Evolutionary conservation across 1,140 invertebrate species (phyloP), one percentile per base, ranked within the genome.

Genomic region (Doryteuthis pealeii): DNA sequence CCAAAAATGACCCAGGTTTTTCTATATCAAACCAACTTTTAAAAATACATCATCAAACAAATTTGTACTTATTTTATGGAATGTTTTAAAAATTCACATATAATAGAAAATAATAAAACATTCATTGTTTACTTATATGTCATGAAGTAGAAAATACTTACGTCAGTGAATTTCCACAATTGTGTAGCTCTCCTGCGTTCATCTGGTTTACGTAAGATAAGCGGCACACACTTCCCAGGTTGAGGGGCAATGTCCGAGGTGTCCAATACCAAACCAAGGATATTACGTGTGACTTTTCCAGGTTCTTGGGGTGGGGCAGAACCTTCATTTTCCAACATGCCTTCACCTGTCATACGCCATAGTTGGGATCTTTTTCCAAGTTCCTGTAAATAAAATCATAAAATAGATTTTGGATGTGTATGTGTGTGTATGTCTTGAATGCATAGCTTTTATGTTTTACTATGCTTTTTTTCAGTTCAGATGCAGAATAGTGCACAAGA

Each of bases 321-420:
- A 76, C 97, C 97, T 89, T 99, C 96, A 85, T 99, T 97, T 80
- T 98, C 93, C 40, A 99, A 88, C 87, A 96, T 93, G 2, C 94
- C 94, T 79, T 92, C 91, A 0, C 92, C 91, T 66, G 95, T 97
- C 91, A 97, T 94, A 30, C 95, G 90, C 97, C 97, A 99, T n/a
- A 99, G 86, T 87, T 99, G 97, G 0, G 92, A 93, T 75, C 96
- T 91, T 83, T 94, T 93, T 0, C 95, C 96, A 1, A 91, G 92
- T 84, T 96, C 92, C 86, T 89, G 74, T 12, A 68, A 68, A 45
- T 28, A 43, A 33, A 40, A 40, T 54, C 68, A 35, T 18, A n/a
- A 31, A 32, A 66, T 62, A 65, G 4, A 15, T 31, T n/a, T n/a
- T n/a, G n/a, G n/a, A n/a, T n/a, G n/a, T n/a, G n/a, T n/a, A 15